phyloP scores from a whole-genome alignment of 1,140 invertebrate genomes.

The Scaptomyza graminum region DNA sequence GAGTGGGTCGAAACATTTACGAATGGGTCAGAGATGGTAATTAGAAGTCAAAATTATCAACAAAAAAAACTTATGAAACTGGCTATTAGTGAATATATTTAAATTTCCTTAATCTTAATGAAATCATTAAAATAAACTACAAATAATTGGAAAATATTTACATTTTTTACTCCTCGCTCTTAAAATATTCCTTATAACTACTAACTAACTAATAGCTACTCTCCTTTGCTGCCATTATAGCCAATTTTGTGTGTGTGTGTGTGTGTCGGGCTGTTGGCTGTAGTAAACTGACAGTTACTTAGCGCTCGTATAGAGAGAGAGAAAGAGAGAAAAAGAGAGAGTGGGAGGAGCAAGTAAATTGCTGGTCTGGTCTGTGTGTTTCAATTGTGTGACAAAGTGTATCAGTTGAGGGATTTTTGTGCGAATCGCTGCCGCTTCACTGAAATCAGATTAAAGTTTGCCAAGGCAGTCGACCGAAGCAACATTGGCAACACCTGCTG shows the following conservation, averaged over 20 bases:
- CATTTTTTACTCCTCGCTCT: no score
- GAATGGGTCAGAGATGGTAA: no score
- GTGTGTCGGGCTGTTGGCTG: constrained; percentile 50
- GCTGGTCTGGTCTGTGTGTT: constrained; percentile 25
- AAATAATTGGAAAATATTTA: no score
- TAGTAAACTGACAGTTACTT: constrained; percentile 69
- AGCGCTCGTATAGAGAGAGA: constrained; percentile 13
- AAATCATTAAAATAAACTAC: no score
- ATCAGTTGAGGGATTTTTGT: constrained; percentile 23
- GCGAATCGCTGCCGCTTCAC: constrained; percentile 20
- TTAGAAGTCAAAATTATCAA: no score
- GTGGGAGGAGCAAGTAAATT: constrained; percentile 1
- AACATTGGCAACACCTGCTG: constrained; percentile 32
- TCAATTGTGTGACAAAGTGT: constrained; percentile 32
- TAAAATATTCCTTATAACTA: background rate
- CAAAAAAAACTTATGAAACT: no score
- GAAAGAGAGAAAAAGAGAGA: background rate
- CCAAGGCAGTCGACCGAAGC: constrained; percentile 21
- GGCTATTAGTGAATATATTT: no score
- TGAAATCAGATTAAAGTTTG: constrained; percentile 48
- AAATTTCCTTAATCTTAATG: no score
- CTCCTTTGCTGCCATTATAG: constrained; percentile 45
- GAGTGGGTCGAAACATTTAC: background rate
- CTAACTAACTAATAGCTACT: background rate
- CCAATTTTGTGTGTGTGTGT: constrained; percentile 64